These are phyloP conservation scores for Nautilus pompilius DNA, from an alignment of 1,140 invertebrate species.

Conservation along the genomic window DNA sequence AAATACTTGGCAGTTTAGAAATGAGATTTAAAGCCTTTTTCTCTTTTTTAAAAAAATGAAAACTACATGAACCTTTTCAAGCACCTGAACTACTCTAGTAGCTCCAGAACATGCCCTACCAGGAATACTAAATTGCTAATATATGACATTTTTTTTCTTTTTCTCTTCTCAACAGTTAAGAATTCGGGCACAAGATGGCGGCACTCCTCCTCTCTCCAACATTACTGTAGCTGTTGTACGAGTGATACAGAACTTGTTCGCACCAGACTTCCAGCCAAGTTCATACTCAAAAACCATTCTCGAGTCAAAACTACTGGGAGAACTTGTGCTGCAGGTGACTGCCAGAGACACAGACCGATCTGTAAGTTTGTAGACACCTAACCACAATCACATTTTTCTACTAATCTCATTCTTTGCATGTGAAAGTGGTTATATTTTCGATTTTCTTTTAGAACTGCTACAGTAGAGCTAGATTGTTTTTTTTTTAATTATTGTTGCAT, in stretches of 20 bases:
- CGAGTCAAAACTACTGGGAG: constrained; percentile 64
- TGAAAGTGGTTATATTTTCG: too few species aligned
- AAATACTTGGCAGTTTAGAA: too few species aligned
- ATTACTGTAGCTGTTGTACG: constrained; percentile 79
- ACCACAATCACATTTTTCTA: neutral
- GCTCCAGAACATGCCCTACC: too few species aligned
- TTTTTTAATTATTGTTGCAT: too few species aligned
- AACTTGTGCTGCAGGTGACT: constrained; percentile 60
- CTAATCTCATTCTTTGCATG: neutral
- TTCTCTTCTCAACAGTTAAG: neutral
- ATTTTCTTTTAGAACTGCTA: too few species aligned
- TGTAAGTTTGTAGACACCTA: constrained; percentile 13
- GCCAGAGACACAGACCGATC: constrained; percentile 47
- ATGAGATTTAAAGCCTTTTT: too few species aligned
- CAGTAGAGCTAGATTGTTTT: too few species aligned
- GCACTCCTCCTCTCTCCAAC: constrained; percentile 75
- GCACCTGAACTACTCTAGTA: too few species aligned
- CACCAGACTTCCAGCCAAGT: constrained; percentile 20
- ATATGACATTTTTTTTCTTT: neutral
- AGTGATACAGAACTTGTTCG: constrained; percentile 56
- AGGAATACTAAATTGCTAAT: too few species aligned
- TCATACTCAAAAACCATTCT: constrained; percentile 18
- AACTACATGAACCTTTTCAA: too few species aligned
- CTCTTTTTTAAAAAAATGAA: too few species aligned
- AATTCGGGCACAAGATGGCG: constrained; percentile 71